Base-by-base conservation (phyloP, 2,888 invertebrate species). In the Melipona bicolor region DNA sequence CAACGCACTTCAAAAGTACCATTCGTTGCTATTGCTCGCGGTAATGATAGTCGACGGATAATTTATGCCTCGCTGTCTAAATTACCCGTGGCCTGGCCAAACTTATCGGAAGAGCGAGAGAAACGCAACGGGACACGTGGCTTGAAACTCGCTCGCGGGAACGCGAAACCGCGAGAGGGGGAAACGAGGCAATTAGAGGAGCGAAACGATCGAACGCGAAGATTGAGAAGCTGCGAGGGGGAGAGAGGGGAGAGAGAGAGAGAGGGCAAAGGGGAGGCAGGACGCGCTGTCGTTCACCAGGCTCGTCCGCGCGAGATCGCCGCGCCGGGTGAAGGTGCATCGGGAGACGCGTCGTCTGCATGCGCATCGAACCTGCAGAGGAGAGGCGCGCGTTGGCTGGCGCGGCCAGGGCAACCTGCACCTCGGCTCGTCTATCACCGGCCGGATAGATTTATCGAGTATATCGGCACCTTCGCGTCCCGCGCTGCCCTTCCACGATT, bases 361-460 rank as follows among this genome's bases (percentile, higher is more conserved):
- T 81, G 81, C 75, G 77, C 76, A 77, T 80, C 78, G 61, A 75
- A 59, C 19, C 62, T 19, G 64, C 71, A 61, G 49, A 49, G 36
- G 74, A 74, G 81, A 72, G 65, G 70, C 36, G 75, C 62, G 72
- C 61, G 73, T 68, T 74, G 24, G 61, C 80, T 71, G 79, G 78
- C 69, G 81, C 85, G 75, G 70, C 68, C 81, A 73, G 67, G 76
- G 70, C 84, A 79, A 84, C 77, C 81, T 81, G 87, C 83, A 79
- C 87, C 88, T 87, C 84, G 83, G 90, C 91, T 92, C 93, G 91
- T 93, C 93, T 91, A 93, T 93, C 93, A 93, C 91, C 85, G 36
- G 82, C 21, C 78, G 83, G 91, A 92, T 92, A 92, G 92, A 93
- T 93, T 93, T 93, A 93, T 93, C 93, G 92, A 89, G 91, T 91